A percentile compares a stretch with the other conserved stretches of the same genome.
phyloP scores from a whole-genome alignment of 1,140 invertebrate genomes.

The Aphis gossypii region DNA sequence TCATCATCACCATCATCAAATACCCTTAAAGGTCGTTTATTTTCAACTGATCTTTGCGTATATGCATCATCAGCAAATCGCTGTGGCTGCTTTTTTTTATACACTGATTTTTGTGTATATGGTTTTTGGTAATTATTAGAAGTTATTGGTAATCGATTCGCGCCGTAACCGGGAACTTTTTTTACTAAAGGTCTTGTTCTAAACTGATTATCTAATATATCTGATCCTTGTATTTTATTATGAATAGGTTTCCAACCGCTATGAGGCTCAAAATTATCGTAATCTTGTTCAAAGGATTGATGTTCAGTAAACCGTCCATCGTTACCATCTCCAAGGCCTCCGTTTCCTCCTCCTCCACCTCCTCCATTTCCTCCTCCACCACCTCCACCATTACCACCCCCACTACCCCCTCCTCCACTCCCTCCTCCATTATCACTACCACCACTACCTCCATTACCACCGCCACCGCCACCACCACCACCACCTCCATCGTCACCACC shows the following conservation, averaged over 20 bases:
- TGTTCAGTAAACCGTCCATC: neutral
- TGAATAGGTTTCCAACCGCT: conserved; percentile 36
- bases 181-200: neutral
- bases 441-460: neutral
- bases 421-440: neutral
- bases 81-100: conserved; percentile 10
- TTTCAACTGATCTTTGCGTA: neutral
- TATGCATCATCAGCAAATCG: neutral
- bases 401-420: neutral
- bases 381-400: neutral
- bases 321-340: neutral
- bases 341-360: neutral
- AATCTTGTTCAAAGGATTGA: neutral
- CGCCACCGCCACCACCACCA: neutral
- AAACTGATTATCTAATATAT: neutral
- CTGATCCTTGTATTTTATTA: neutral
- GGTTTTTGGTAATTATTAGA: neutral
- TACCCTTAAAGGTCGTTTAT: neutral
- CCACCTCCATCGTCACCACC: conserved; percentile 2
- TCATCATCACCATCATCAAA: neutral
- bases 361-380: neutral
- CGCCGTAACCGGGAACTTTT: neutral
- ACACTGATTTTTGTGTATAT: neutral
- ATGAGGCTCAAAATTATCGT: neutral
- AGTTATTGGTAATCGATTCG: neutral